These are phyloP conservation scores for Amiota communis DNA, from an alignment of 2,888 invertebrate species.

Conservation along the genomic window DNA sequence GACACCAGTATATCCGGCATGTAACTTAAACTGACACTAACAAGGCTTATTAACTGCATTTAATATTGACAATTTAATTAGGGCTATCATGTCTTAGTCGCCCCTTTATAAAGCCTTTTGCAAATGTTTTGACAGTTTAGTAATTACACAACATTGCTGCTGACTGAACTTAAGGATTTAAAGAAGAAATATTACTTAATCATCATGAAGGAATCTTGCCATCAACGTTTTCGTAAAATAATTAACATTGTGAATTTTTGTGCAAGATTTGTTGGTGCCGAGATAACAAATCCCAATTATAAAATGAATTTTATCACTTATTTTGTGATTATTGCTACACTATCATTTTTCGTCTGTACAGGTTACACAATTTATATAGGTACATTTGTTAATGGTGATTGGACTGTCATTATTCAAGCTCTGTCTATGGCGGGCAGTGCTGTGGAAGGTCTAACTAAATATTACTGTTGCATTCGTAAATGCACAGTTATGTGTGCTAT, in stretches of 20 bases:
- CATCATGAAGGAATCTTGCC: not conserved
- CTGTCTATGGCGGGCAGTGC: conserved; percentile 49
- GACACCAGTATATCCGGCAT: too few species aligned
- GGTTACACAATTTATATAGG: conserved; percentile 58
- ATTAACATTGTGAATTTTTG: conserved; percentile 42
- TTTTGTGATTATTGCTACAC: conserved; percentile 34
- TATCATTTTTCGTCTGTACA: conserved; percentile 46
- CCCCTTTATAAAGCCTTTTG: too few species aligned
- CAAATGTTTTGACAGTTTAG: not conserved
- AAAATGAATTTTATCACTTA: conserved; percentile 50
- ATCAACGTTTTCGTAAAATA: conserved; percentile 31
- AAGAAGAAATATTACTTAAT: not conserved
- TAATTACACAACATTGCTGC: not conserved
- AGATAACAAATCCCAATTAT: conserved; percentile 48
- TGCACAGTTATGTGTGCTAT: conserved; percentile 38
- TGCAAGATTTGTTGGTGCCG: conserved; percentile 47
- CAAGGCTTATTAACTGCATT: too few species aligned
- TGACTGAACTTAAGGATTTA: not conserved
- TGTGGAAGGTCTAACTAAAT: conserved; percentile 47
- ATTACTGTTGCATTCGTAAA: conserved; percentile 32
- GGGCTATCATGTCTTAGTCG: too few species aligned
- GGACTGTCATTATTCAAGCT: conserved; percentile 51
- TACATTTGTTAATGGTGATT: conserved; percentile 45
- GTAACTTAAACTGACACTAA: too few species aligned
- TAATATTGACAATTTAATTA: too few species aligned